phyloP scores from a whole-genome alignment of 2,113 vertebrate species.

The Centropus unirufus region DNA sequence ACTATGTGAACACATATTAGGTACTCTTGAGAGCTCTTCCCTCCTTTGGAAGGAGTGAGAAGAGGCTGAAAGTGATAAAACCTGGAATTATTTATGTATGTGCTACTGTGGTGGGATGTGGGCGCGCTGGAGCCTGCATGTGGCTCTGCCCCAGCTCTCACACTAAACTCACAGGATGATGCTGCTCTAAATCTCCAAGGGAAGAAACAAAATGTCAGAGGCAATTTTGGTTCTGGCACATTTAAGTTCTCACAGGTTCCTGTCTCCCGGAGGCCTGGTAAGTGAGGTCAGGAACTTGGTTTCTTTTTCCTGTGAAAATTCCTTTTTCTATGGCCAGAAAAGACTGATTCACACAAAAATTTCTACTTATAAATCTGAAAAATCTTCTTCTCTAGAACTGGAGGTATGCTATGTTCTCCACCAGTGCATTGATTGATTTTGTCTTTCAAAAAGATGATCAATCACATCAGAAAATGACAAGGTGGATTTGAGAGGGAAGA shows the following conservation, averaged over 20 bases:
- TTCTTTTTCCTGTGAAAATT: background rate
- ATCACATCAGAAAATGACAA: background rate
- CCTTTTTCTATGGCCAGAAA: background rate
- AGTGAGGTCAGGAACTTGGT: background rate
- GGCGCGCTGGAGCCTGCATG: background rate
- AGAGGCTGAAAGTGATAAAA: background rate
- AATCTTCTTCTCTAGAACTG: background rate
- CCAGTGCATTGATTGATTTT: background rate
- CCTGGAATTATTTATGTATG: rapidly evolving
- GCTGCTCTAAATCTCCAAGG: background rate
- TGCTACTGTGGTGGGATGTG: background rate
- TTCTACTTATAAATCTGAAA: background rate
- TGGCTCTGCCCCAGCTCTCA: background rate
- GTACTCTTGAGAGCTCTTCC: background rate
- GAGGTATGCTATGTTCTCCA: background rate
- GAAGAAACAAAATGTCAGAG: background rate
- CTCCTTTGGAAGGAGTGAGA: no score
- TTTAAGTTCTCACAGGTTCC: background rate
- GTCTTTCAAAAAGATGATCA: background rate
- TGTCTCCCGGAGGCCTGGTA: background rate
- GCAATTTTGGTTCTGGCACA: background rate
- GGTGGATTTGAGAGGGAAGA: background rate
- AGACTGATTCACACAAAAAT: background rate
- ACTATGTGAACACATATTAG: no score
- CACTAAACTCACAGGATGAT: rapidly evolving